Evolutionary conservation across 2,113 vertebrate species (phyloP).

Genomic region (Brachypodius melanocephalos): DNA sequence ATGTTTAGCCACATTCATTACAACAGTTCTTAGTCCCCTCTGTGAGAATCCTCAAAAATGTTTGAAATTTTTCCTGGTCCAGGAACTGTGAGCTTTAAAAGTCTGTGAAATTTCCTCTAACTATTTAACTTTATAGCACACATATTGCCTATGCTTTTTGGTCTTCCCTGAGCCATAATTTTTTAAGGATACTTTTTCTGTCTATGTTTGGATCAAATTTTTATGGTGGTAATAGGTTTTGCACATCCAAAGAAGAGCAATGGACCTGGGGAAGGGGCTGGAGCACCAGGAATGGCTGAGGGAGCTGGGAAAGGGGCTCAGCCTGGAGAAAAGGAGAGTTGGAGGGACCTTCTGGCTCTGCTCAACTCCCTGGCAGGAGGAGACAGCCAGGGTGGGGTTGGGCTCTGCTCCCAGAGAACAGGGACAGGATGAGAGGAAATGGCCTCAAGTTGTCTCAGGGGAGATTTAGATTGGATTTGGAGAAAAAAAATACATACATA

Average conservation of each 20-base stretch:
- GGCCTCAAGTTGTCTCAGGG: fast-evolving
- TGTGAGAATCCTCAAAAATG: background rate
- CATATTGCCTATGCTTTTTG: fast-evolving
- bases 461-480: background rate
- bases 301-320: background rate
- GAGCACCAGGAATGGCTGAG: fast-evolving
- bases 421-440: fast-evolving
- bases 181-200: background rate
- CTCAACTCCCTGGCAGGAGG: background rate
- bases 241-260: background rate
- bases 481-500: background rate
- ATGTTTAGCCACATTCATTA: background rate
- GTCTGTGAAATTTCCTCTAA: background rate
- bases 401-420: too few species aligned
- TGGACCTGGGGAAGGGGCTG: background rate
- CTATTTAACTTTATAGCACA: background rate
- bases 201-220: background rate
- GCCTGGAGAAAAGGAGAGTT: background rate
- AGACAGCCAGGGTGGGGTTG: fast-evolving
- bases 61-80: background rate
- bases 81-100: background rate
- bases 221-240: background rate
- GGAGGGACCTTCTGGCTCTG: background rate
- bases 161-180: background rate
- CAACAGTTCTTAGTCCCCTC: background rate